These are phyloP conservation scores for Brachionus rubens DNA, from an alignment of 1,140 invertebrate genomes.

Conservation along the genomic window DNA sequence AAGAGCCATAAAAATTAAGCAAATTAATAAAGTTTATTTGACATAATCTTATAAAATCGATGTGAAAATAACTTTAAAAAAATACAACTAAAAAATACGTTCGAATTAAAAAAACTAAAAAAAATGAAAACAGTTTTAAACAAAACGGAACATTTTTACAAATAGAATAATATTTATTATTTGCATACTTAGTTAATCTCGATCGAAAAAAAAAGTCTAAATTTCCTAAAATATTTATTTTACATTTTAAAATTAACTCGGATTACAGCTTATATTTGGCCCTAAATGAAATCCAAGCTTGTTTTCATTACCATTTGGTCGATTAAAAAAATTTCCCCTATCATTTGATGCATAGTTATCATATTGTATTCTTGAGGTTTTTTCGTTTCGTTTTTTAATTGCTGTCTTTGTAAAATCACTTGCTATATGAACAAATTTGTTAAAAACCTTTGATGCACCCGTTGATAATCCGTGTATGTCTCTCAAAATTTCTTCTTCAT, in stretches of 20 bases:
- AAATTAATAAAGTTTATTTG: too few relatives aligned
- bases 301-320: background rate
- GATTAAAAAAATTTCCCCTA: constrained; percentile 26
- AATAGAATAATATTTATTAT: too few relatives aligned
- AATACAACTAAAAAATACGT: too few relatives aligned
- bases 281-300: background rate
- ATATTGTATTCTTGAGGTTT: background rate
- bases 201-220: too few relatives aligned
- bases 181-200: too few relatives aligned
- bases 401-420: constrained; percentile 28
- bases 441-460: constrained; percentile 16
- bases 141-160: too few relatives aligned
- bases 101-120: too few relatives aligned
- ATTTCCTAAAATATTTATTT: too few relatives aligned
- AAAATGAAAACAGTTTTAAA: too few relatives aligned
- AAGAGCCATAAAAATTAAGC: too few relatives aligned
- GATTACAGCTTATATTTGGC: constrained; percentile 29
- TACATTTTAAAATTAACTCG: background rate
- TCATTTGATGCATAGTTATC: background rate
- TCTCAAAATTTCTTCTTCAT: background rate
- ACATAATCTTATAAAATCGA: too few relatives aligned
- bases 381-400: constrained; percentile 15
- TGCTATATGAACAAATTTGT: constrained; percentile 24
- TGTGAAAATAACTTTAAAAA: too few relatives aligned
- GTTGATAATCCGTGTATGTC: background rate